Percentiles rank a stretch among this genome's conserved stretches.
phyloP scores from a whole-genome alignment of 2,888 invertebrate genomes.

The Operophtera brumata region DNA sequence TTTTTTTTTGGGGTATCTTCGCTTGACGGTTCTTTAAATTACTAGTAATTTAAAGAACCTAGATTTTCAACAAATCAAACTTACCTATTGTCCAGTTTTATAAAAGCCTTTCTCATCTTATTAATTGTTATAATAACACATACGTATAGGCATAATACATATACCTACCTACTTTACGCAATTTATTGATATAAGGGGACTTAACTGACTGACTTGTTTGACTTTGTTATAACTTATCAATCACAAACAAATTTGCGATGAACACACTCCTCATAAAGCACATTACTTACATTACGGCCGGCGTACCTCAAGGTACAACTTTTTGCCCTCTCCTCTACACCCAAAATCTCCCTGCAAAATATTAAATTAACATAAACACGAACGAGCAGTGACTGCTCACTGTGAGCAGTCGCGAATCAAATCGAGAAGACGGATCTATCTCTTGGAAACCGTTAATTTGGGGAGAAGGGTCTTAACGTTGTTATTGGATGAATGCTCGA shows the following conservation, averaged over 20 bases:
- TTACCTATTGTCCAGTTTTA: no score
- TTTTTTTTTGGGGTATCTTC: no score
- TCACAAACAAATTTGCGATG: constrained; percentile 21
- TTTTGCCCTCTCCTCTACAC: constrained; percentile 27
- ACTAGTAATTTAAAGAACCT: no score
- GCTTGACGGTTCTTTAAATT: no score
- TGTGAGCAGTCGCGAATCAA: constrained; percentile 58
- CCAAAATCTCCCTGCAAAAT: constrained; percentile 49
- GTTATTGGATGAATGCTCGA: constrained; percentile 53
- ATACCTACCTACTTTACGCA: no score
- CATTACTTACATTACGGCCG: constrained; percentile 20
- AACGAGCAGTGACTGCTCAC: constrained; percentile 43
- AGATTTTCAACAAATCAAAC: no score
- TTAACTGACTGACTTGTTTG: no score
- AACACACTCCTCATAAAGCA: constrained; percentile 16
- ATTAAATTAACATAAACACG: constrained; percentile 75
- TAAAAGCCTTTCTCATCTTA: no score
- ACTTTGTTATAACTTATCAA: constrained; percentile 19
- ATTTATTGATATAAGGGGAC: no score
- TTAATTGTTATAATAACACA: no score
- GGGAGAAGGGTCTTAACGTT: constrained; percentile 37
- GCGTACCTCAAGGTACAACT: constrained; percentile 29
- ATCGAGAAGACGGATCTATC: constrained; percentile 69
- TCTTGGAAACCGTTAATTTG: constrained; percentile 73
- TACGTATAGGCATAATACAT: no score